These are phyloP conservation scores for Centruroides vittatus DNA, from an alignment of 1,140 invertebrate genomes.

Conservation along the genomic window DNA sequence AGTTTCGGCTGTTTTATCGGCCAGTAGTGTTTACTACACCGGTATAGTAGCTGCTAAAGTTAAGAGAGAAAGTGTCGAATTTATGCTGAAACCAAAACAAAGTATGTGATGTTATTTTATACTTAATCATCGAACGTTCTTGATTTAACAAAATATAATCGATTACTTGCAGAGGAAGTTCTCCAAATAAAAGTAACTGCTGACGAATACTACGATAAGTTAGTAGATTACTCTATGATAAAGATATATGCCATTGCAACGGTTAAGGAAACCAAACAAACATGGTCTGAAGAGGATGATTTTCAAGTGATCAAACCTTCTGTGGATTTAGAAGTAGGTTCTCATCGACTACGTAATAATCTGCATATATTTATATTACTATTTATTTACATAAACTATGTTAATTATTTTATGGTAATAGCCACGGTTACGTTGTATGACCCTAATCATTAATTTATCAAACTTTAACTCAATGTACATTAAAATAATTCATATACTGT, in stretches of 20 bases:
- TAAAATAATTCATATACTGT: too few species aligned
- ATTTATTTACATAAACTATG: too few species aligned
- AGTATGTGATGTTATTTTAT: constrained; percentile 9
- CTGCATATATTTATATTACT: too few species aligned
- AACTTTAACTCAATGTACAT: too few species aligned
- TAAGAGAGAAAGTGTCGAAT: constrained; percentile 43
- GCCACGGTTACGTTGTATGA: too few species aligned
- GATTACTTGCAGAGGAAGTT: constrained; percentile 37
- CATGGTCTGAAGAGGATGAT: constrained; percentile 80
- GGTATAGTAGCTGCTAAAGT: constrained; percentile 50
- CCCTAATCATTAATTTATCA: too few species aligned
- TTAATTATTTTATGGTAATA: too few species aligned
- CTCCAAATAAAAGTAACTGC: constrained; percentile 55
- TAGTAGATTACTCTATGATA: constrained; percentile 67
- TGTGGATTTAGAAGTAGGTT: constrained; percentile 51
- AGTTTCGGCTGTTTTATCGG: constrained; percentile 45
- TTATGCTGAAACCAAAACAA: constrained; percentile 16
- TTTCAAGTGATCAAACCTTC: constrained; percentile 75
- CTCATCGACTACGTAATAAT: too few species aligned
- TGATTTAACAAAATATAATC: too few species aligned
- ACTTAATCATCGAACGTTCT: too few species aligned
- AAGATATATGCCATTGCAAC: constrained; percentile 66
- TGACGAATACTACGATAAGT: constrained; percentile 58
- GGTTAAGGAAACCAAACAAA: constrained; percentile 66
- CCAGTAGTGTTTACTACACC: constrained; percentile 58